Conservation (phyloP, 1,140 invertebrate genomes). For the Calephelis nemesis region DNA sequence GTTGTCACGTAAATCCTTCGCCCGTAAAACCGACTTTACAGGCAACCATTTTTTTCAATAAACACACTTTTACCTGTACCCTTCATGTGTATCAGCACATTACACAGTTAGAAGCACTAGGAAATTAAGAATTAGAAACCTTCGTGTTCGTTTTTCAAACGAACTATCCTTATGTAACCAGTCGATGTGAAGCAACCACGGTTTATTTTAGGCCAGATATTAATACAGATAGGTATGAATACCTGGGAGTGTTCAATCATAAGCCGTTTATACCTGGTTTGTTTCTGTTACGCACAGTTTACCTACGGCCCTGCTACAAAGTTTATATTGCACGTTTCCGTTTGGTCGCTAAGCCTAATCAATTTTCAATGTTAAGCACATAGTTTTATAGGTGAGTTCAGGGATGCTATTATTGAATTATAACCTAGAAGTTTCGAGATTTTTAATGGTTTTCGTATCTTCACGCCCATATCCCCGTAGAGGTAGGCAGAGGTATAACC, state of each 20-base stretch:
- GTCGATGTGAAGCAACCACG: conserved; percentile 28
- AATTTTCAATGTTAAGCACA: background rate
- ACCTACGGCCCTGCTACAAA: conserved; percentile 26
- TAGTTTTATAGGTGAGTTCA: too few relatives aligned
- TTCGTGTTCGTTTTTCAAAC: background rate
- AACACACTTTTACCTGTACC: background rate
- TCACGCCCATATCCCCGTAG: too few relatives aligned
- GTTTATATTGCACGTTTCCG: conserved; percentile 39
- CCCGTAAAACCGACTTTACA: too few relatives aligned
- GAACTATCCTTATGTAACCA: conserved; percentile 2
- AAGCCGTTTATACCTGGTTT: conserved; percentile 70
- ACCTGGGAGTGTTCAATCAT: conserved; percentile 73
- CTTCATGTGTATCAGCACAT: background rate
- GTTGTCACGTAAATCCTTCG: too few relatives aligned
- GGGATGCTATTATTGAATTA: too few relatives aligned
- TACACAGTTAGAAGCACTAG: background rate
- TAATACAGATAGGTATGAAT: conserved; percentile 66
- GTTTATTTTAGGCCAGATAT: conserved; percentile 68
- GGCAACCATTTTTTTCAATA: too few relatives aligned
- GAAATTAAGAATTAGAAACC: background rate
- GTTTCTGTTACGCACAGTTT: conserved; percentile 64
- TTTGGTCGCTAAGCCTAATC: conserved; percentile 40
- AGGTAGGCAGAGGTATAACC: too few relatives aligned
- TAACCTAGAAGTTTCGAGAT: too few relatives aligned
- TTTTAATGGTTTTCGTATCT: too few relatives aligned